Conservation (phyloP, 1,140 invertebrate genomes). For the Eupeodes corollae region DNA sequence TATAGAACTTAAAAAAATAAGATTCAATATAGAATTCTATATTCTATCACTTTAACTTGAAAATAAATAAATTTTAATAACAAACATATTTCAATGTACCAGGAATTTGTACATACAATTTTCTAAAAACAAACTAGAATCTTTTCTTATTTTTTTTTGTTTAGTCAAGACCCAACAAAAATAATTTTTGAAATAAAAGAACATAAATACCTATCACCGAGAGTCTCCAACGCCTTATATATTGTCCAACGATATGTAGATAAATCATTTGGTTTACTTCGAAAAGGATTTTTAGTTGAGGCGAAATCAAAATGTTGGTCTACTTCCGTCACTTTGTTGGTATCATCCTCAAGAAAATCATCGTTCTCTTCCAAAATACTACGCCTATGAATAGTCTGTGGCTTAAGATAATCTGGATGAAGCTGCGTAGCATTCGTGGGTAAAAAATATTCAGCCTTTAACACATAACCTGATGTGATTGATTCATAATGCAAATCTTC, state of each 20-base stretch:
- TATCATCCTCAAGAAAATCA: conserved; percentile 10
- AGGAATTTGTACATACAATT: too few relatives aligned
- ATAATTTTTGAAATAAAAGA: too few relatives aligned
- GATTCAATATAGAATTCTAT: too few relatives aligned
- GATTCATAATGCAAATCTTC: conserved; percentile 29
- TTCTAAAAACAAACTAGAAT: too few relatives aligned
- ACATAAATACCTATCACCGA: conserved; percentile 19
- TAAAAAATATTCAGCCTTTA: conserved; percentile 33
- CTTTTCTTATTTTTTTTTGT: too few relatives aligned
- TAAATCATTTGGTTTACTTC: conserved; percentile 13
- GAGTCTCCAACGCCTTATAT: conserved; percentile 26
- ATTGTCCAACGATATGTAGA: conserved; percentile 31
- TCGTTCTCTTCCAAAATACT: neutral
- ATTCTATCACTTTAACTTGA: too few relatives aligned
- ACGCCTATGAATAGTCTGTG: conserved; percentile 14
- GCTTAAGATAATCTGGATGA: conserved; percentile 23
- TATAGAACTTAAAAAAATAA: too few relatives aligned
- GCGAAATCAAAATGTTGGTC: conserved; percentile 13
- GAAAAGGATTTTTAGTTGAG: conserved; percentile 19
- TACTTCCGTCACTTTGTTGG: conserved; percentile 17
- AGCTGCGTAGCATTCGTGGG: conserved; percentile 16
- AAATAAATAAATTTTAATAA: too few relatives aligned
- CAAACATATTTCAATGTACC: too few relatives aligned
- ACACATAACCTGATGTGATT: conserved; percentile 31
- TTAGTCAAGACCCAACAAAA: too few relatives aligned